Conservation (phyloP, 64 coral and sea anemone genomes). For the Astreopora myriophthalma region DNA sequence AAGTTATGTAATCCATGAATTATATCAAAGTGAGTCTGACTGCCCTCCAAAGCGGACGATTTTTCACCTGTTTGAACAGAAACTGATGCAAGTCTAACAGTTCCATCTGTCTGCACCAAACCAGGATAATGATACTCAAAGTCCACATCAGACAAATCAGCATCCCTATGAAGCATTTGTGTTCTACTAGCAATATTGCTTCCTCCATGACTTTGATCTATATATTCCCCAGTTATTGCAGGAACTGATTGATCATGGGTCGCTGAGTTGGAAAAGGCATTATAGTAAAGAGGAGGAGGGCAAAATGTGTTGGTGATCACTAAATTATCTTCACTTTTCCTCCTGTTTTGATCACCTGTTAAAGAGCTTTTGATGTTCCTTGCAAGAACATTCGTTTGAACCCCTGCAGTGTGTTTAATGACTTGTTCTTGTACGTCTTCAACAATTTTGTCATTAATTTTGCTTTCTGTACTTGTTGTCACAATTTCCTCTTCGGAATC, state of each 20-base stretch:
- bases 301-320: slow-evolving; percentile 86
- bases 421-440: neutral
- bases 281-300: slow-evolving; percentile 86
- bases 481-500: neutral
- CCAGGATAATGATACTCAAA: slow-evolving; percentile 72
- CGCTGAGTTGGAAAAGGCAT: slow-evolving; percentile 44
- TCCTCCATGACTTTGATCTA: neutral
- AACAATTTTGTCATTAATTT: neutral
- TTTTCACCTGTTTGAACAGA: slow-evolving; percentile 73
- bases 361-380: neutral
- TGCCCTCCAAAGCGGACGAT: neutral
- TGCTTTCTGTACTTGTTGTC: neutral
- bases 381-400: slow-evolving; percentile 62
- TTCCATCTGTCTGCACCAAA: slow-evolving; percentile 69
- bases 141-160: slow-evolving; percentile 31
- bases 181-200: neutral
- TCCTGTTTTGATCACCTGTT: neutral
- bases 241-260: neutral
- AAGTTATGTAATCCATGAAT: neutral
- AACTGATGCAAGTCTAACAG: slow-evolving; percentile 21
- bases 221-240: neutral
- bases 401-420: slow-evolving; percentile 24
- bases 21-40: neutral
- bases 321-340: slow-evolving; percentile 52
- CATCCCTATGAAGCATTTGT: neutral